Percentiles rank a stretch among this genome's conserved stretches.
phyloP scores from a whole-genome alignment of 2,113 vertebrate genomes.

The Pholis gunnellus region DNA sequence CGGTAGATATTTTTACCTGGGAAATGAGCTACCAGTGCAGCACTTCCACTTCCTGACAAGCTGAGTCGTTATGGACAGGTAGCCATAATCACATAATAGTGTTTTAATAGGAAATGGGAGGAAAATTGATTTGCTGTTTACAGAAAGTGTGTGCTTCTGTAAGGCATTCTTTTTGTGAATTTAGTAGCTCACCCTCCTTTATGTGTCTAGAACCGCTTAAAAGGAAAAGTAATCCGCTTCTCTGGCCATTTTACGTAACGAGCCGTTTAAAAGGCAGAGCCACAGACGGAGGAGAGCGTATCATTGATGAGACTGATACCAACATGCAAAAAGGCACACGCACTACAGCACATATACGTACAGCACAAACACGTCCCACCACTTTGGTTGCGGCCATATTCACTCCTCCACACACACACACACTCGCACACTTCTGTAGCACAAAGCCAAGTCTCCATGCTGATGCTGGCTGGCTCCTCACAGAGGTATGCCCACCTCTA shows the following conservation, averaged over 20 bases:
- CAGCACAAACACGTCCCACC: constrained; percentile 25
- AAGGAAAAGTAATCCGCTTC: constrained; percentile 3
- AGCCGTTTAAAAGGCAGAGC: background rate
- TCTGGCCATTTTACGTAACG: constrained; percentile 9
- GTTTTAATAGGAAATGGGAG: constrained; percentile 21
- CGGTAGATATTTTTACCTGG: background rate
- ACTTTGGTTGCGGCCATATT: constrained; percentile 26
- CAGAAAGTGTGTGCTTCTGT: background rate
- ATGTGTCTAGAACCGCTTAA: background rate
- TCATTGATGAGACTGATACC: constrained; percentile 21
- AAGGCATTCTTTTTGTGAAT: constrained; percentile 3
- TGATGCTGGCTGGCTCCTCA: constrained; percentile 59
- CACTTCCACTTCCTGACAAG: background rate
- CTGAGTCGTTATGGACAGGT: background rate
- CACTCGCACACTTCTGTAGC: constrained; percentile 38
- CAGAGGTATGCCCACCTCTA: constrained; percentile 66
- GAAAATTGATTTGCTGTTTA: constrained; percentile 28
- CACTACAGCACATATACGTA: constrained; percentile 7
- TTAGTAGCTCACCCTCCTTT: background rate
- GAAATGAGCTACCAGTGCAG: background rate
- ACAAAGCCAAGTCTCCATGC: constrained; percentile 63
- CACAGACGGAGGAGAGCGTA: constrained; percentile 3
- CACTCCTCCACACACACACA: background rate
- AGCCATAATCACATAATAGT: constrained; percentile 16
- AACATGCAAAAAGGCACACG: constrained; percentile 7